Evolutionary conservation across 2,113 vertebrate species (phyloP), one percentile per base, ranked within the genome.

Genomic region (Fulica atra): DNA sequence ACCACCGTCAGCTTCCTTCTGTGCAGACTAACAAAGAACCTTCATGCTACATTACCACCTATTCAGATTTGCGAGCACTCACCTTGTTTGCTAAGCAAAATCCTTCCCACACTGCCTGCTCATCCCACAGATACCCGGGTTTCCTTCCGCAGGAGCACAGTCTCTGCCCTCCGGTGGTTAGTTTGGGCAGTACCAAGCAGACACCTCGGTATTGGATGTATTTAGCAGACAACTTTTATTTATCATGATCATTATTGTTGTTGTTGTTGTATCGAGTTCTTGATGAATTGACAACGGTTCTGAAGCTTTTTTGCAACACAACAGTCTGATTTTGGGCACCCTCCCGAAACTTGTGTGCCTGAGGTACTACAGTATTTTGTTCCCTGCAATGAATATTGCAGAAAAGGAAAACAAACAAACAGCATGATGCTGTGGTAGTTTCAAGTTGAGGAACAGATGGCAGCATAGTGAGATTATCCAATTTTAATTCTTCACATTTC

Each of bases 401-500:
- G 36, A 29, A 26, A 83, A 83, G 78, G 63, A 79, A 76, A 16
- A 4, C 10, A 12, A 48, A 48, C 48, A 48, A 48, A 48, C 81
- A 81, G 25, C 56, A 44, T 73, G 54, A 77, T 87, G 51, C 33
- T 85, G 23, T 94, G 42, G 26, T 54, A 46, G 35, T 94, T 92
- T 84, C 31, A 69, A 92, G 79, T 84, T 51, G 76, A 86, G 65
- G 42, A 94, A 20, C 95, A 94, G 80, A 95, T 92, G 92, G 85
- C 42, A 90, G 68, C 35, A 68, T 64, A 88, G 76, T 92, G 64
- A 90, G 56, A 86, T 79, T 90, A 92, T 88, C 64, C 56, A 81
- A 51, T 84, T 89, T 93, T 68, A 90, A 86, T 95, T 95, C 60
- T 88, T 80, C 82, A 73, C 48, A 78, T 93, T 95, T 96, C 86